Base-by-base conservation (phyloP, 2,888 invertebrate genomes). In the Leucania comma region DNA sequence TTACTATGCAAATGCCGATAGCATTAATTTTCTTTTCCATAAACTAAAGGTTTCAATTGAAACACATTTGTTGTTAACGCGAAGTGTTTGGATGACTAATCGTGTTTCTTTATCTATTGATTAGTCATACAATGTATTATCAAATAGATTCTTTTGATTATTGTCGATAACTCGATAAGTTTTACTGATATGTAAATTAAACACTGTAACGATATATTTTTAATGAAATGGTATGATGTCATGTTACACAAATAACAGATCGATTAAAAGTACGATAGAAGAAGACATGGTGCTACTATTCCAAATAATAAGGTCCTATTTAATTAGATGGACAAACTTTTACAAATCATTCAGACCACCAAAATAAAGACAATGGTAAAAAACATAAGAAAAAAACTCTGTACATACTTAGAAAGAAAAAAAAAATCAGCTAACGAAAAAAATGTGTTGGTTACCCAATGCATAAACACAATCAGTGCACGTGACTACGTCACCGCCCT, bases 11-110 rank as follows among this genome's bases (percentile, higher is more conserved):
- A 65, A 80, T 75, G n/a, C 10, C 59, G 20, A 22, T 29, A 59
- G 26, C 56, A 69, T 62, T 75, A n/a, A 78, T 68, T 68, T 48
- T 22, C 26, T 65, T 62, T 60, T 42, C 38, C 17, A 57, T 24
- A 62, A 50, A 60, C 2, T 66, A 12, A 42, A 67, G 68, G 48
- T 53, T 80, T 80, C 17, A 54, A 79, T 74, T 61, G 22, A 61
- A 56, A 57, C 20, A 24, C 3, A 42, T 26, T 76, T 48, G 53
- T 32, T 12, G 35, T 22, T 26, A 26, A 8, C 5, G 20, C 5
- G 2, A 50, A 9, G n/a, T 22, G 17, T 74, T 66, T 17, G 20
- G 38, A 59, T 46, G n/a, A 56, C 14, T 42, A 22, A 54, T 59
- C 3, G 12, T 50, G 24, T 54, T 67, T 24, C 12, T 48, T 68